phyloP scores from a whole-genome alignment of 2,888 invertebrate genomes.

The Callyntrura sp. region DNA sequence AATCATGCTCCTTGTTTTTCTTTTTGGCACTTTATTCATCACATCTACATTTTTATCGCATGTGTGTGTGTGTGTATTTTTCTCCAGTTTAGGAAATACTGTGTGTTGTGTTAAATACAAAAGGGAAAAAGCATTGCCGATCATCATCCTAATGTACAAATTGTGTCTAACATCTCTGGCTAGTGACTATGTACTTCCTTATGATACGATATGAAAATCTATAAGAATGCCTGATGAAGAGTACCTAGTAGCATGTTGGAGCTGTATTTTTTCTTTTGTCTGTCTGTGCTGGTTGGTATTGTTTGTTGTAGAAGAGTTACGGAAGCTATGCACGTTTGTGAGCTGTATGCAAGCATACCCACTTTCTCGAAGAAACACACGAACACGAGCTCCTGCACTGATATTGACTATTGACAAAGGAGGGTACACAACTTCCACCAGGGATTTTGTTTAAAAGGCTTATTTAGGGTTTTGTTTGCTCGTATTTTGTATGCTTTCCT shows the following conservation, averaged over 20 bases:
- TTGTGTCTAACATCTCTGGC: too few relatives aligned
- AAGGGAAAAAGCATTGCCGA: too few relatives aligned
- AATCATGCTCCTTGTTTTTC: background rate
- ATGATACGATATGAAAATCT: background rate
- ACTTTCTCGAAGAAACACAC: too few relatives aligned
- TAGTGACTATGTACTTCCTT: too few relatives aligned
- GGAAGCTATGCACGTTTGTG: constrained; percentile 8
- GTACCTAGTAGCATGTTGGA: background rate
- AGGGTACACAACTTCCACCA: too few relatives aligned
- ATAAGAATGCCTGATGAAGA: background rate
- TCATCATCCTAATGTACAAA: too few relatives aligned
- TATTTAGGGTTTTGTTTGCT: too few relatives aligned
- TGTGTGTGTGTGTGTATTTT: too few relatives aligned
- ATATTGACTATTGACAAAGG: too few relatives aligned
- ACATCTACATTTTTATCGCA: constrained; percentile 13
- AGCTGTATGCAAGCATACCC: background rate
- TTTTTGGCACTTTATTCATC: constrained; percentile 41
- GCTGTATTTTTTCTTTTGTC: background rate
- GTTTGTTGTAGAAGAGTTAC: background rate
- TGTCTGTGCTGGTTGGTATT: background rate
- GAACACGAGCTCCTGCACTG: too few relatives aligned
- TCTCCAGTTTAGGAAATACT: background rate
- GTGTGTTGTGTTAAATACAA: background rate
- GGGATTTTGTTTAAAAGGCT: too few relatives aligned
- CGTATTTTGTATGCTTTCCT: too few relatives aligned